Evolutionary conservation across 2,888 invertebrate species (phyloP), one percentile per base, ranked within the genome.

Genomic region (Busseola fusca): DNA sequence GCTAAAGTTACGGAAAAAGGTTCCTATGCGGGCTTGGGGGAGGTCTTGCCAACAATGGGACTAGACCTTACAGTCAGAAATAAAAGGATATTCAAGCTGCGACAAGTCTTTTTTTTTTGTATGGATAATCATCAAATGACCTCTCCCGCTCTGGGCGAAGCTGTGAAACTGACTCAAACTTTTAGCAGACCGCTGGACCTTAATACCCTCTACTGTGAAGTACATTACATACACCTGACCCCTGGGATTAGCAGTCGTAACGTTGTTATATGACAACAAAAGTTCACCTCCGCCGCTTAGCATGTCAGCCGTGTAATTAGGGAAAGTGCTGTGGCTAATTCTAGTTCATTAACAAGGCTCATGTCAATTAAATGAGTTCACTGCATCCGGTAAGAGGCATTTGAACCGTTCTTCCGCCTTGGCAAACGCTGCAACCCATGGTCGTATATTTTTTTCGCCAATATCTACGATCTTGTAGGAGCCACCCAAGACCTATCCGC

Each of bases 311-410:
- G 63, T 66, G 66, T 78, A 66, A 77, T 78, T 71, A 81, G 66
- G 65, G 81, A 78, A 81, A 81, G 81, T 78, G 78, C 65, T 76
- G 18, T 27, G 58, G 65, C 63, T 78, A 81, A 81, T 78, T 64
- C 50, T 59, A 71, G 81, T 66, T 64, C 54, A 77, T 77, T 77
- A 71, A 65, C 81, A 65, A 64, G 65, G 45, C 52, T 12, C 76
- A 60, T 76, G 69, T 64, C 81, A 81, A 77, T 81, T 66, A 80
- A 12, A 37, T 70, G 63, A 42, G 54, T 56, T 65, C 40, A 58
- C 45, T 77, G 58, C 81, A 56, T 81, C 63, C 81, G 81, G 78
- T 59, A 52, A 42, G 40, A 62, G 54, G 65, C 16, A 21, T 25
- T 81, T 54, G 77, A 76, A 70, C 72, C 58, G 52, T 21, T 27